Conservation (phyloP, 2,888 invertebrate species). For the Oxystoma pomonae region DNA sequence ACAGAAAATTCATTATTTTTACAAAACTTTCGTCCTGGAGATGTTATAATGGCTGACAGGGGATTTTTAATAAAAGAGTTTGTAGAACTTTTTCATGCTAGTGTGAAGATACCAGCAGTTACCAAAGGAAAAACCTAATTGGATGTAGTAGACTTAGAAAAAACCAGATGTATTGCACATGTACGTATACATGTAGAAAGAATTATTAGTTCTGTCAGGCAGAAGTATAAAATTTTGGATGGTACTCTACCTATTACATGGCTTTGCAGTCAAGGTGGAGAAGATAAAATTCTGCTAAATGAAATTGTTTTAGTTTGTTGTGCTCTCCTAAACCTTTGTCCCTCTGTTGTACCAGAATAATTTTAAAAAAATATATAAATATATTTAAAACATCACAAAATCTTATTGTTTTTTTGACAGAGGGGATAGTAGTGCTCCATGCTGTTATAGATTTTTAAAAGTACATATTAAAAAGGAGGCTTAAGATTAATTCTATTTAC, state of each 20-base stretch:
- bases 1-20: conserved; percentile 16
- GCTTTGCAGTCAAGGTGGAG: conserved; percentile 4
- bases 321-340: conserved; percentile 17
- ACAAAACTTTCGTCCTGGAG: conserved; percentile 19
- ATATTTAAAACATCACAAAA: background rate
- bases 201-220: conserved; percentile 16
- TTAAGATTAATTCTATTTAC: no score
- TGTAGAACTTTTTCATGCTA: conserved; percentile 18
- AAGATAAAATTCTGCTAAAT: conserved; percentile 10
- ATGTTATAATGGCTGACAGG: conserved; percentile 25
- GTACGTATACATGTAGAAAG: conserved; percentile 27
- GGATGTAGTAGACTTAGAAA: conserved; percentile 24
- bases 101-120: conserved; percentile 24
- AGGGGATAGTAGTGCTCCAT: no score
- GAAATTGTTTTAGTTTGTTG: conserved; percentile 22
- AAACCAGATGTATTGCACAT: conserved; percentile 24
- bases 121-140: conserved; percentile 27
- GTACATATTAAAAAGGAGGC: no score
- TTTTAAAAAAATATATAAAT: background rate
- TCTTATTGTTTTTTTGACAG: no score
- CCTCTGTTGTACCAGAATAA: conserved; percentile 15
- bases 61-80: conserved; percentile 25
- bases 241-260: conserved; percentile 9
- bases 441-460: no score
- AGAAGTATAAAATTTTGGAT: conserved; percentile 16